Evolutionary conservation across 2,113 vertebrate genomes (phyloP).

Genomic region (Daphoenositta chrysoptera): DNA sequence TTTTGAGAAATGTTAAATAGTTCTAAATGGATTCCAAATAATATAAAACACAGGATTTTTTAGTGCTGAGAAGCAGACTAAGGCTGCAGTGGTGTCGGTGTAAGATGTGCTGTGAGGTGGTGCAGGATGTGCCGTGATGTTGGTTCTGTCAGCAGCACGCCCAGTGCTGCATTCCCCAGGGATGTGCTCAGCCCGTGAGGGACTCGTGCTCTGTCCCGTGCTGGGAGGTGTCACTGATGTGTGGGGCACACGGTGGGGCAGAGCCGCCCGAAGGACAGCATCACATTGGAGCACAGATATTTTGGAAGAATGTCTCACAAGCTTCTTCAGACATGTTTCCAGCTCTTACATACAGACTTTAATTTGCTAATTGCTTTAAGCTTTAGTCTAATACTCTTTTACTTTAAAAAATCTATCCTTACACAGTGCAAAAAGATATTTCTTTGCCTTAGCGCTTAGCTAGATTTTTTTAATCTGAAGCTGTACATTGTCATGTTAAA

Average conservation of each 20-base stretch:
- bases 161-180: not conserved
- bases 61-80: not conserved
- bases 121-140: not conserved
- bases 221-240: not conserved
- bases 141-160: not conserved
- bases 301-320: not conserved
- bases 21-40: not conserved
- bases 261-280: not conserved
- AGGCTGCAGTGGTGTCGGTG: not conserved
- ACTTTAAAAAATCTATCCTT: not conserved
- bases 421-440: not conserved
- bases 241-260: not conserved
- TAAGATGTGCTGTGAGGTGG: not conserved
- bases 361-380: not conserved
- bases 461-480: not conserved
- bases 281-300: not conserved
- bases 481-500: not conserved
- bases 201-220: not conserved
- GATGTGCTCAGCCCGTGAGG: not conserved
- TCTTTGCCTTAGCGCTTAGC: not conserved
- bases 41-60: rapidly evolving
- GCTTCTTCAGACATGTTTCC: not conserved
- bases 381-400: not conserved
- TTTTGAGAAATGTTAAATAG: not conserved
- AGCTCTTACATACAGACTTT: not conserved